Conservation (phyloP, 37 sponge, comb jelly and placozoan genomes). For the Crambe crambe region DNA sequence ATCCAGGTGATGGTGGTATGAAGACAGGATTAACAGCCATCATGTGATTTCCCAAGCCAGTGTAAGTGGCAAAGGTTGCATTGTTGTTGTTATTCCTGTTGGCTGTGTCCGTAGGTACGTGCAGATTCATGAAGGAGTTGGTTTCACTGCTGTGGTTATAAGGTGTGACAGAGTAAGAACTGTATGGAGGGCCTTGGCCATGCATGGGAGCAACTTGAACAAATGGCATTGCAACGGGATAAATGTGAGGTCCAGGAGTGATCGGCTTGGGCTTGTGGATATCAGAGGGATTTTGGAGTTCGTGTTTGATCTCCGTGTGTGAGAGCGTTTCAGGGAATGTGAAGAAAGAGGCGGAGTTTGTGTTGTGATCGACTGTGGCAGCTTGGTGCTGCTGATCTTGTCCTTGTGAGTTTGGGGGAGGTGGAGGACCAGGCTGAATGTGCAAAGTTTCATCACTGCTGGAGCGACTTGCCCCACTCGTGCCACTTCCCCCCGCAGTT, state of each 20-base stretch:
- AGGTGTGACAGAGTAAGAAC: neutral
- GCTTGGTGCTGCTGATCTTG: neutral
- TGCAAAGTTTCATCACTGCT: constrained; percentile 24
- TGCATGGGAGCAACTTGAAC: constrained; percentile 17
- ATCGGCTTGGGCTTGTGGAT: constrained; percentile 45
- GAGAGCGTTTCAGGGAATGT: neutral
- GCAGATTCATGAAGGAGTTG: neutral
- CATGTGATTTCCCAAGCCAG: constrained; percentile 5
- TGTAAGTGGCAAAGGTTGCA: neutral
- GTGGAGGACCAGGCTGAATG: constrained; percentile 1
- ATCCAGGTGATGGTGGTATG: constrained; percentile 54
- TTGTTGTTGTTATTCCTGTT: constrained; percentile 50
- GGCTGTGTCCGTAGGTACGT: neutral
- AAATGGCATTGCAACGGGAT: constrained; percentile 41
- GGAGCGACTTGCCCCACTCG: constrained; percentile 25
- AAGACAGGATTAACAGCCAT: constrained; percentile 17
- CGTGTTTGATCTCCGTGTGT: neutral
- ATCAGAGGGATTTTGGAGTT: neutral
- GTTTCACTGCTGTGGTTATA: neutral
- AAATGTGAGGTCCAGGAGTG: constrained; percentile 37
- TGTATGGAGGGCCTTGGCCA: neutral
- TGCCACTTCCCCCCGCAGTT: constrained; percentile 22
- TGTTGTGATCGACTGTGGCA: neutral
- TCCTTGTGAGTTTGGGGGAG: no score
- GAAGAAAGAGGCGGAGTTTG: constrained; percentile 18